phyloP scores from a whole-genome alignment of 2,888 invertebrate genomes.

The Cosmorhoe ocellata region DNA sequence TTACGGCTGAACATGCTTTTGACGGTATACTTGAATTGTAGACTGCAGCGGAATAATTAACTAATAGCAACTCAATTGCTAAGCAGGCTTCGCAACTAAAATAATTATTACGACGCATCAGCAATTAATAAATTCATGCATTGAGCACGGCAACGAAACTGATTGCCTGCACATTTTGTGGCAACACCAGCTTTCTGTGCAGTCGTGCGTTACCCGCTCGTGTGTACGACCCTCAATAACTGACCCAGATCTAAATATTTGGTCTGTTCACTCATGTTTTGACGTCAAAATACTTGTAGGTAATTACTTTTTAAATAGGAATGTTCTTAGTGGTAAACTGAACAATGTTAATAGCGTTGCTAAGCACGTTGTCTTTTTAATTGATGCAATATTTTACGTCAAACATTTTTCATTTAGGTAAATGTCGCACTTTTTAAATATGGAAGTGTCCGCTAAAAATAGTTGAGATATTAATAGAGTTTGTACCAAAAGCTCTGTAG shows the following conservation, averaged over 20 bases:
- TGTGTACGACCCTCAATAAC: conserved; percentile 35
- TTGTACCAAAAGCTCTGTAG: no score
- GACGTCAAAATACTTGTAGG: background rate
- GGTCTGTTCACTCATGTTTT: conserved; percentile 3
- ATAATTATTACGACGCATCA: conserved; percentile 45
- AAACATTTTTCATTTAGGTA: no score
- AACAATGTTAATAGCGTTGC: background rate
- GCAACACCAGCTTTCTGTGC: conserved; percentile 38
- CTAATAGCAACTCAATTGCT: conserved; percentile 24
- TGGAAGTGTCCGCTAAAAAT: no score
- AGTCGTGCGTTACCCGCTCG: conserved; percentile 41
- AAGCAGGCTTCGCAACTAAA: conserved; percentile 39
- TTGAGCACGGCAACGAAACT: conserved; percentile 43
- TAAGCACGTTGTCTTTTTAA: no score
- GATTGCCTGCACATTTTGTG: conserved; percentile 42
- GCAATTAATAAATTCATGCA: conserved; percentile 48
- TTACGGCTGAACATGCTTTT: no score
- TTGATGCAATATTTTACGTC: no score
- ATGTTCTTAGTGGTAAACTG: conserved; percentile 5
- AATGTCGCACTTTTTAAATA: no score
- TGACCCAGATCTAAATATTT: conserved; percentile 23
- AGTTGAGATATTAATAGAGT: no score
- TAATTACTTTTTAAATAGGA: conserved; percentile 9
- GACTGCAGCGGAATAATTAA: no score
- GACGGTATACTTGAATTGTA: no score